Base-by-base conservation (phyloP, 2,888 invertebrate genomes). In the Platycnemis pennipes region DNA sequence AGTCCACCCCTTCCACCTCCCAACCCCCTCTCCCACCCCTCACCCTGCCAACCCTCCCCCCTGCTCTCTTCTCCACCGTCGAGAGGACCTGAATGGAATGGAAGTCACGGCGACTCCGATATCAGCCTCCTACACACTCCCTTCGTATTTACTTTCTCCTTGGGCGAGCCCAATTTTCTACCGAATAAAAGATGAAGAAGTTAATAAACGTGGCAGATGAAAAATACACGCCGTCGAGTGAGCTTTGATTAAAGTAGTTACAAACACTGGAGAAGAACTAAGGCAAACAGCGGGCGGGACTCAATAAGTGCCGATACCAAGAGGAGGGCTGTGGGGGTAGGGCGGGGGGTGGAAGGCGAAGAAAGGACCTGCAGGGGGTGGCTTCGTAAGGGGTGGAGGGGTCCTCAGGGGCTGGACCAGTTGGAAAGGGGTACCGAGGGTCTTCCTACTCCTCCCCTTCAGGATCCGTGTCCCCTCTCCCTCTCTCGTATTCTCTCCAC, bases 101-200 rank as follows among this genome's bases (percentile, higher is more conserved):
- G 91, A 91, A 91, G 91, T 91, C 91, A 91, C 88, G 91, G 89
- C 42, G 88, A n/a, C 46, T 88, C 19, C 88, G 63, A 91, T 91
- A 91, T 91, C 91, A 91, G 42, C 91, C 69, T 91, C 91, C 77
- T 77, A 77, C 77, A 77, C 77, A 37, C 56, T 69, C 94, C 89
- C 88, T 88, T 88, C 89, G 95, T 96, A 96, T 96, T 96, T 96
- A 95, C 96, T 95, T 96, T 96, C 95, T 96, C 95, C 96, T 96
- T 95, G 95, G 96, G 95, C 95, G 95, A 95, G 95, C 96, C 95
- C 96, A 96, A 96, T 96, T 96, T 96, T 96, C 96, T 96, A 96
- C 95, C 95, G 96, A 96, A 96, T 96, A 96, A 96, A 96, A 96
- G 96, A 96, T 96, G 96, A 96, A 96, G 96, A 96, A 96, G 96